phyloP scores from a whole-genome alignment of 2,113 vertebrate species.

The Boulengeromyrus knoepffleri region DNA sequence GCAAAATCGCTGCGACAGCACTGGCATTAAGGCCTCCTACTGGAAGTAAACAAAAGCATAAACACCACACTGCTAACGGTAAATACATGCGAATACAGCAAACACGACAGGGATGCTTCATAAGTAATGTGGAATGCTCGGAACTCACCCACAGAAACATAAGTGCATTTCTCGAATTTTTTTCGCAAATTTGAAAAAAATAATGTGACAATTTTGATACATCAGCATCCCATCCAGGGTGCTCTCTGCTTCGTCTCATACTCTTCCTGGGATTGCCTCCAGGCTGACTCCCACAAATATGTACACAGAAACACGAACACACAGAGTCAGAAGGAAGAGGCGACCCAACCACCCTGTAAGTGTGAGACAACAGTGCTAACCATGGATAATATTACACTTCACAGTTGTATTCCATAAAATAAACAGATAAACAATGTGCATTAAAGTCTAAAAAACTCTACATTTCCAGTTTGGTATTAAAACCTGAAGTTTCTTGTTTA shows the following conservation, averaged over 20 bases:
- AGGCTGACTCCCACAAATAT: background rate
- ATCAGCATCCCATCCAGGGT: background rate
- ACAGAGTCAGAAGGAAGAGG: background rate
- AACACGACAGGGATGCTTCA: background rate
- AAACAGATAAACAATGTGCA: background rate
- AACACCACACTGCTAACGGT: constrained; percentile 21
- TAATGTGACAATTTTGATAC: background rate
- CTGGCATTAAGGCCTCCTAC: constrained; percentile 33
- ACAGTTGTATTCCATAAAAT: background rate
- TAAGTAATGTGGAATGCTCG: background rate
- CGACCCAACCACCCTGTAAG: background rate
- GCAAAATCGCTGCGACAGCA: constrained; percentile 29
- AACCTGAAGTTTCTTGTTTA: background rate
- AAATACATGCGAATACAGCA: constrained; percentile 13
- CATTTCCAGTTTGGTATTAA: background rate
- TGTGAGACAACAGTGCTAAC: background rate
- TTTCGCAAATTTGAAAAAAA: background rate
- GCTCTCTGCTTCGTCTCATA: background rate
- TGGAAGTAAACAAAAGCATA: constrained; percentile 30
- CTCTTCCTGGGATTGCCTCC: background rate
- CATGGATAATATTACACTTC: background rate
- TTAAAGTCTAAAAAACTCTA: background rate
- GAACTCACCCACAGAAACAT: background rate
- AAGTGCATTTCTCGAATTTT: background rate
- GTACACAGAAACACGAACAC: background rate